These are phyloP conservation scores for Slavum lentiscoides DNA, from an alignment of 2,888 invertebrate genomes.

Conservation along the genomic window DNA sequence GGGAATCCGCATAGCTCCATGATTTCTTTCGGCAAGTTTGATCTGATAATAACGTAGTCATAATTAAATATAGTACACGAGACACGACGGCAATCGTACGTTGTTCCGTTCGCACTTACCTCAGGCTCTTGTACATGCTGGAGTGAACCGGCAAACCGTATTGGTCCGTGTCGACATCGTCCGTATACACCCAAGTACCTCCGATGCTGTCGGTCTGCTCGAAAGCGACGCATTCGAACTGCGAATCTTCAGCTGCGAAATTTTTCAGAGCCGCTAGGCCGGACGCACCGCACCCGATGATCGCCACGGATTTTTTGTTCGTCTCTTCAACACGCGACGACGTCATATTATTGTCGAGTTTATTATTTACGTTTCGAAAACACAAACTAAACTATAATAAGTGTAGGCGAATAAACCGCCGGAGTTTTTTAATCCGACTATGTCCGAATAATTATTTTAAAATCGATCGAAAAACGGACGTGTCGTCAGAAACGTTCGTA, in stretches of 20 bases:
- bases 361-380: too few relatives aligned
- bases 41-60: slow-evolving; percentile 66
- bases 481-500: too few relatives aligned
- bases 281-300: slow-evolving; percentile 89
- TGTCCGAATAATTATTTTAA: too few relatives aligned
- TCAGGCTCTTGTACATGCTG: slow-evolving; percentile 87
- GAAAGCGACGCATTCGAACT: slow-evolving; percentile 69
- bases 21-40: slow-evolving; percentile 89
- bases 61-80: not conserved
- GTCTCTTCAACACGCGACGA: not conserved
- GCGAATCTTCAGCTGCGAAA: slow-evolving; percentile 58
- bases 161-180: slow-evolving; percentile 73
- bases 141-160: slow-evolving; percentile 82
- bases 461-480: too few relatives aligned
- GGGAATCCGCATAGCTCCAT: slow-evolving; percentile 90
- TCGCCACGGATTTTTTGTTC: slow-evolving; percentile 62
- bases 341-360: not conserved
- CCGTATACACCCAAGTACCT: slow-evolving; percentile 89
- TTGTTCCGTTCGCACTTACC: slow-evolving; percentile 63
- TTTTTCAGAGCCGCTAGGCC: slow-evolving; percentile 80
- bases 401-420: too few relatives aligned
- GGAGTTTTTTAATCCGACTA: too few relatives aligned
- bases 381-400: too few relatives aligned
- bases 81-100: too few relatives aligned
- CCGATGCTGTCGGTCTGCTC: slow-evolving; percentile 78